Evolutionary conservation across 2,797 vertebrate genomes (phyloP).

Genomic region (Mionectes olivaceus): DNA sequence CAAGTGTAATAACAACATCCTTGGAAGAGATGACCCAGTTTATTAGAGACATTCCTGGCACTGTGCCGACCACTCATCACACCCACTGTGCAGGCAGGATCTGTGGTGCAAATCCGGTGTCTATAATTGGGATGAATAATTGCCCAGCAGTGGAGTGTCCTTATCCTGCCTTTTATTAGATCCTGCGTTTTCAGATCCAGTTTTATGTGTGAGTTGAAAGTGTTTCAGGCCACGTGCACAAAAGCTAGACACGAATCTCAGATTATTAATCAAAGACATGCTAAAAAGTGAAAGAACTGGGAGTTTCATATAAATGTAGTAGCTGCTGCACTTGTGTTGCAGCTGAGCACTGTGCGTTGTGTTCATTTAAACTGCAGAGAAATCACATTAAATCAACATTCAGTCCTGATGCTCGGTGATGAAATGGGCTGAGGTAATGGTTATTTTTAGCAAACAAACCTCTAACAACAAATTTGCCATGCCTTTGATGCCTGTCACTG

Average conservation of each 20-base stretch:
- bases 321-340: not conserved
- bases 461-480: not conserved
- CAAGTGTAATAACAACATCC: slow-evolving; percentile 48
- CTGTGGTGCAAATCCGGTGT: slow-evolving; percentile 17
- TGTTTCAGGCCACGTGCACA: not conserved
- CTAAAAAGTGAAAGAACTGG: not conserved
- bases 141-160: slow-evolving; percentile 1
- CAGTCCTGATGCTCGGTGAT: not conserved
- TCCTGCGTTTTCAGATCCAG: not conserved
- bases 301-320: not conserved
- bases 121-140: slow-evolving; percentile 44
- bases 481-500: not conserved
- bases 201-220: not conserved
- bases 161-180: not conserved
- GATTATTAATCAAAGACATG: not conserved
- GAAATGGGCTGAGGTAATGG: not conserved
- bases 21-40: slow-evolving; percentile 52
- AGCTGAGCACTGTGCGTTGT: not conserved
- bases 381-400: not conserved
- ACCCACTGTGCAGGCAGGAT: not conserved
- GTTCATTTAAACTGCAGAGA: not conserved
- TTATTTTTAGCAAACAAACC: slow-evolving; percentile 15
- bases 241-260: not conserved
- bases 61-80: not conserved
- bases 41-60: slow-evolving; percentile 8